Base-by-base conservation (phyloP, 2,888 invertebrate genomes). In the Drosophila maculinotata region DNA sequence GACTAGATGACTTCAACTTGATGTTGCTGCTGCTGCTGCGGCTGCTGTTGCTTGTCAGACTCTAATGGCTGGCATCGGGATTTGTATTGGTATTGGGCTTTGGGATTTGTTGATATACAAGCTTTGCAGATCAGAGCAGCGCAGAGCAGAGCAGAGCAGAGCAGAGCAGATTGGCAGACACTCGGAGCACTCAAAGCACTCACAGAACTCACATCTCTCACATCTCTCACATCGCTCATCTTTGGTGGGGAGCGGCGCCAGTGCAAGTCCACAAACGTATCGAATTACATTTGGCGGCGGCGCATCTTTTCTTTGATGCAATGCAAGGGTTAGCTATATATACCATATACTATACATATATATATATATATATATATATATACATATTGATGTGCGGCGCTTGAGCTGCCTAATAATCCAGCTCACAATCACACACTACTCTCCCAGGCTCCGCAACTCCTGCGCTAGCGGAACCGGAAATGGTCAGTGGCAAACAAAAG, bases 391-490 rank as follows among this genome's bases (percentile, higher is more conserved):
- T 60, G 62, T 53, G 69, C 63, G 54, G 63, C 42, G 53, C 36
- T 57, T 20, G 30, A 36, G 45, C 45, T 70, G 66, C 63, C 52
- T 59, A 64, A 69, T 65, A 58, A 54, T 12, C 26, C 45, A 45
- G 28, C 17, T 45, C 12, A 20, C 9, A 20, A 20, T 20, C 20
- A 20, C 20, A 20, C 20, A 20, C 20, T 20, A 20, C n/a, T 10
- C 23, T 39, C n/a, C 23, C 20, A 39, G 39, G 36, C 31, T 9
- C 25, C 7, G 15, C 26, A 15, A 20, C 17, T 42, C 9, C 7
- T 42, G 35, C 28, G 52, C 44, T 69, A 76, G 39, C 83, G 83
- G 83, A 83, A 87, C 66, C 87, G 83, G 83, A 83, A 87, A 83
- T 76, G 79, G 53, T 45, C 62, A 52, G 42, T 31, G 10, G 38